These are phyloP conservation scores for Petrosia ficiformis DNA, from an alignment of 37 sponge, comb jelly and placozoan genomes.

Conservation along the genomic window DNA sequence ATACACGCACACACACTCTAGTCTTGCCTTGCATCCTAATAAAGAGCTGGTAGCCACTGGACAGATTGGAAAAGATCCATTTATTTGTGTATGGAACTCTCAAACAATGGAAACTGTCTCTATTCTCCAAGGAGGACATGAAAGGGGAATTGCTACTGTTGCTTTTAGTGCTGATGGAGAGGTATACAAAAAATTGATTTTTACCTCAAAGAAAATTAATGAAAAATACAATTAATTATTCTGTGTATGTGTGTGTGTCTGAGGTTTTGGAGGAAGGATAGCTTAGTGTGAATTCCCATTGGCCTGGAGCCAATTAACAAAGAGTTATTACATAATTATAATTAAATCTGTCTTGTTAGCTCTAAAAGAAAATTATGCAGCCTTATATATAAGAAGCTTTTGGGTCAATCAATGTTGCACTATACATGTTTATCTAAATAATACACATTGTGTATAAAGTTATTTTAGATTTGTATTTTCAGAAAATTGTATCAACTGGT, in stretches of 20 bases:
- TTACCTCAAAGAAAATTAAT: neutral
- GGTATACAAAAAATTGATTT: slow-evolving; percentile 16
- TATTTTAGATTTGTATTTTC: neutral
- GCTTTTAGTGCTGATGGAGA: slow-evolving; percentile 83
- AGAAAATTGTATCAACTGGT: slow-evolving; percentile 88
- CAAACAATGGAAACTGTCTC: slow-evolving; percentile 75
- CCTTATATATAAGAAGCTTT: too few species aligned
- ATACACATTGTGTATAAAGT: too few species aligned
- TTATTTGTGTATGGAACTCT: slow-evolving; percentile 92
- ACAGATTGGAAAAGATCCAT: slow-evolving; percentile 88
- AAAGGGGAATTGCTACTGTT: slow-evolving; percentile 80
- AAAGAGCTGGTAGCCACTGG: slow-evolving; percentile 86
- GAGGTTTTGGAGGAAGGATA: too few species aligned
- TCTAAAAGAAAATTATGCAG: too few species aligned
- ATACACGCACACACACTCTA: too few species aligned
- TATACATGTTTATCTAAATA: too few species aligned
- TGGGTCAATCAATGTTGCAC: too few species aligned
- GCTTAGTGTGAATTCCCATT: too few species aligned
- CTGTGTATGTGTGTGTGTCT: slow-evolving; percentile 1
- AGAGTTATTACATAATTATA: too few species aligned
- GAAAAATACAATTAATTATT: too few species aligned
- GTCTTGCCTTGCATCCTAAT: slow-evolving; percentile 91
- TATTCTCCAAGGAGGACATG: slow-evolving; percentile 80
- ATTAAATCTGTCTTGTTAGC: too few species aligned
- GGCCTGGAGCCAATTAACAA: too few species aligned